Evolutionary conservation across 2,888 invertebrate genomes (phyloP).

Genomic region (Endotricha flammealis): DNA sequence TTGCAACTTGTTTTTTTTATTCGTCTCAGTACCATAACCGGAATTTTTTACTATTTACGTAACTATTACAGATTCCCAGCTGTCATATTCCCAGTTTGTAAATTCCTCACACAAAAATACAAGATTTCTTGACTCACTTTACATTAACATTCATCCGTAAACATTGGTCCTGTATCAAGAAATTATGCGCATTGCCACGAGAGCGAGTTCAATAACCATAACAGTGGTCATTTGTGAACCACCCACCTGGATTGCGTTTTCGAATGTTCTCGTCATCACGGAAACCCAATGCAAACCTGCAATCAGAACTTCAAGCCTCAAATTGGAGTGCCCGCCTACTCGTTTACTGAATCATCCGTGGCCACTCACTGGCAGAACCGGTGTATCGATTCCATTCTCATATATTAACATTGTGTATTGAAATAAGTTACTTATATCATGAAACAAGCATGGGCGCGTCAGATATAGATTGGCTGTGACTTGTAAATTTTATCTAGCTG

Average conservation of each 20-base stretch:
- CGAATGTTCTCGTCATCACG: conserved; percentile 40
- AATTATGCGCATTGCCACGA: conserved; percentile 34
- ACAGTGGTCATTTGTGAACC: conserved; percentile 42
- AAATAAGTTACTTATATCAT: too few species aligned
- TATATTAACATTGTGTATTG: background rate
- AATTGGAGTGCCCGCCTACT: conserved; percentile 59
- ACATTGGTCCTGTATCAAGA: conserved; percentile 19
- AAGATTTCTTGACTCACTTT: background rate
- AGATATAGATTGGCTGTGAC: too few species aligned
- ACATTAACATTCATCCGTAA: conserved; percentile 5
- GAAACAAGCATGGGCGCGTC: too few species aligned
- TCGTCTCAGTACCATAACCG: too few species aligned
- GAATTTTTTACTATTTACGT: too few species aligned
- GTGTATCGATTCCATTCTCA: conserved; percentile 12
- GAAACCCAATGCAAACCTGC: conserved; percentile 53
- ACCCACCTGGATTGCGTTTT: conserved; percentile 43
- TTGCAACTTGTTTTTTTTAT: too few species aligned
- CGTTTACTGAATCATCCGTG: conserved; percentile 33
- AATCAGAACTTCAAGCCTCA: conserved; percentile 58
- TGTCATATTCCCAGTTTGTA: too few species aligned
- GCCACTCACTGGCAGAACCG: conserved; percentile 24
- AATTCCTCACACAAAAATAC: too few species aligned
- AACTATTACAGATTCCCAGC: too few species aligned
- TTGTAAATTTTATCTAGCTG: too few species aligned
- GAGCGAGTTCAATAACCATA: conserved; percentile 41